Base-by-base conservation (phyloP, 1,140 invertebrate genomes). In the Pseudachorutes palmiensis region DNA sequence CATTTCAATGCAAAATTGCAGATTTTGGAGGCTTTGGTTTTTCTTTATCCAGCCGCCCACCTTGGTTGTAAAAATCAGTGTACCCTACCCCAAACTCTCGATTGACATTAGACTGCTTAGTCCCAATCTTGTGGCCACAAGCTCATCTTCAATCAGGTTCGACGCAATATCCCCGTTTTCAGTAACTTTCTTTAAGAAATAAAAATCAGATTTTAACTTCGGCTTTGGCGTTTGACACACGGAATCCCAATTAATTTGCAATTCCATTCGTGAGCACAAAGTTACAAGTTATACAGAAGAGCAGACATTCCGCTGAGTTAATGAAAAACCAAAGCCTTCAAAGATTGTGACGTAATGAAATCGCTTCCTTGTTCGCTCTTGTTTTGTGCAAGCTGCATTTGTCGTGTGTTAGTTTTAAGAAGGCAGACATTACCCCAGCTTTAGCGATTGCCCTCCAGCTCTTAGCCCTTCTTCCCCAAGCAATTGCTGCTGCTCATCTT, bases 401-500 rank as follows among this genome's bases (percentile, higher is more conserved):
- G 19, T 9, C 36, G 55, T 66, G 31, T 59, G 28, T 67, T 51
- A 67, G 57, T n/a, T 31, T 33, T 9, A n/a, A n/a, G n/a, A n/a
- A n/a, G n/a, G n/a, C n/a, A n/a, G n/a, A n/a, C n/a, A 30, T 64
- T 87, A 93, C 90, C 90, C 93, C 79, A 97, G 83, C 83, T 94
- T 94, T 79, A 96, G 87, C 80, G 90, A 89, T 83, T 93, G 92
- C 80, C 92, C 92, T 80, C 90, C 89, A 77, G 90, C 87, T 79
- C 90, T 86, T 74, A 92, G 85, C 76, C 89, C 90, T 82, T 97
- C 93, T 82, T 96, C 94, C 77, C 92, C 92, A 76, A 97, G 85
- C 75, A 97, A 85, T 75, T 91, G 92, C 74, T 93, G 88, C 82
- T 90, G 90, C 81, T 97, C 93, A 82, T 97, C 93, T 80, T 92